Evolutionary conservation across 2,888 invertebrate genomes (phyloP), one percentile per base, ranked within the genome.

Genomic region (Biston stratarius): DNA sequence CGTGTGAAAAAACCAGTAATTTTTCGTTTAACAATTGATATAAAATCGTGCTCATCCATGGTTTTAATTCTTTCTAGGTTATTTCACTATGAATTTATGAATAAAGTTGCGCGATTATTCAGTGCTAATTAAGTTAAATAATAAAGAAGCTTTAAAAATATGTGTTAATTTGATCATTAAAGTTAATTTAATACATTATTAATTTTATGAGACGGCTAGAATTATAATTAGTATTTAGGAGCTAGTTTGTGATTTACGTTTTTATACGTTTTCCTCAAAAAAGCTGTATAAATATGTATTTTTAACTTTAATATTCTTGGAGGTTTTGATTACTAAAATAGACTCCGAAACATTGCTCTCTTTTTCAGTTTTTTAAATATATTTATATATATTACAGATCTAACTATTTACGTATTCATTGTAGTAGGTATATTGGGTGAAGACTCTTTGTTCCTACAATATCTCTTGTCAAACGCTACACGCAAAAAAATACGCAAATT

Each of bases 81-180:
- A 51, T 49, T 56, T 40, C 45, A 61, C 52, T 42, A 47, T 15
- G 6, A 47, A 48, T 52, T 59, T 57, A 63, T 24, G 45, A 53
- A 14, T 38, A 12, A 44, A n/a, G 33, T 53, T 24, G 44, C 45
- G 36, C 56, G 34, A 61, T 67, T 63, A 67, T 67, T 67, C 59
- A 59, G 55, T 49, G 62, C 15, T 63, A 67, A 67, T 63, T 60
- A 63, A 59, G 45, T 15, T 15, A 40, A 56, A 57, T 61, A 40
- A 58, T 63, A 34, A 56, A 59, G 47, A 33, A 14, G 34, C 49
- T 49, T 48, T 53, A 60, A 56, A 65, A 58, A 59, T 65, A 66
- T 51, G 67, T 63, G 63, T 63, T 63, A 63, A 67, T 67, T 63
- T 59, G 59, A 33, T 67, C 53, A 56, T 67, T 63, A 63, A 24